Evolutionary conservation across 2,888 invertebrate species (phyloP).

Genomic region (Lithophane ornitopus): DNA sequence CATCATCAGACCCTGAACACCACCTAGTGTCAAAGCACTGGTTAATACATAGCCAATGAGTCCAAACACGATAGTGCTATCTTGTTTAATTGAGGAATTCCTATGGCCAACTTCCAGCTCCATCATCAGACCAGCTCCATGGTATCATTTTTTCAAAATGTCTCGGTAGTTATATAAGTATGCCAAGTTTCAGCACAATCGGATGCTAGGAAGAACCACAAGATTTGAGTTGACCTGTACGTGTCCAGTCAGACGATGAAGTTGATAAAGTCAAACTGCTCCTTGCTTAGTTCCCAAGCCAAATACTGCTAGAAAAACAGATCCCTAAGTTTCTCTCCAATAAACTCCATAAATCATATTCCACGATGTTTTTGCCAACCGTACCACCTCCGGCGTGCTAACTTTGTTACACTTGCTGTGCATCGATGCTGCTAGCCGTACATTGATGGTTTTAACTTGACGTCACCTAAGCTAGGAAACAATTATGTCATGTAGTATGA

Average conservation of each 20-base stretch:
- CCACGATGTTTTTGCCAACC: constrained; percentile 26
- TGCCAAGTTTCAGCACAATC: too few relatives aligned
- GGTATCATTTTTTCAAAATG: too few relatives aligned
- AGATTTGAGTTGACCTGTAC: too few relatives aligned
- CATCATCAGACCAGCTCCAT: too few relatives aligned
- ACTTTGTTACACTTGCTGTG: constrained; percentile 32
- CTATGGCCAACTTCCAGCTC: too few relatives aligned
- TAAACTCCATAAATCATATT: constrained; percentile 20
- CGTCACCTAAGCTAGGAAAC: constrained; percentile 6
- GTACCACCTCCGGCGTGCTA: constrained; percentile 22
- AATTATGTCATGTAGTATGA: not conserved
- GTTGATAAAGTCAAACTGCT: not conserved
- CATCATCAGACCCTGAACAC: too few relatives aligned
- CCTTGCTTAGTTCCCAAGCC: not conserved
- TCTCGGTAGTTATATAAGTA: too few relatives aligned
- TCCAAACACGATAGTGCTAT: too few relatives aligned
- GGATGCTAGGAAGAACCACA: too few relatives aligned
- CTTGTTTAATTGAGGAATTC: too few relatives aligned
- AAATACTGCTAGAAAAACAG: not conserved
- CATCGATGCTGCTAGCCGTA: constrained; percentile 34
- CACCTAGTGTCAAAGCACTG: too few relatives aligned
- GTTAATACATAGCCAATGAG: too few relatives aligned
- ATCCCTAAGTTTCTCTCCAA: not conserved
- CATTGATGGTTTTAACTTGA: constrained; percentile 30
- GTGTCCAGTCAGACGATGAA: not conserved